Conservation (phyloP, 2,797 vertebrate genomes). For the Hydrocynus forskahlii region DNA sequence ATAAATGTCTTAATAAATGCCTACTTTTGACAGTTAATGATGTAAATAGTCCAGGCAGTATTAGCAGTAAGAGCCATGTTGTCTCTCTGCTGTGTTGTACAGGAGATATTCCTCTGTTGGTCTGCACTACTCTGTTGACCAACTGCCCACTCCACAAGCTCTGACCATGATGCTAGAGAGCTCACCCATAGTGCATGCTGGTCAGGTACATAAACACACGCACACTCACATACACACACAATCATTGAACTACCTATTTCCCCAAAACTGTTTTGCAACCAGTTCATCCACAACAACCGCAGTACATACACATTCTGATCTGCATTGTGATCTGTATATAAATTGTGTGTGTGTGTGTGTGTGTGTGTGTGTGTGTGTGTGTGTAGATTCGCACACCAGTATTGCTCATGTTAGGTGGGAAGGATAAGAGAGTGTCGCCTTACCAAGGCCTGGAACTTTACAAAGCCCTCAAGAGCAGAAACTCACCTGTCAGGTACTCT, state of each 20-base stretch:
- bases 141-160: conserved; percentile 74
- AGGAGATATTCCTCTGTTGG: conserved; percentile 85
- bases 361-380: conserved; percentile 29
- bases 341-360: background rate
- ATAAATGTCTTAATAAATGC: too few species aligned
- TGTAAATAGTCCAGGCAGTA: background rate
- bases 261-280: background rate
- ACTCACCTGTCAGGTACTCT: conserved; percentile 72
- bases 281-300: too few species aligned
- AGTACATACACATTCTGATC: background rate
- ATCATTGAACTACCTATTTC: background rate
- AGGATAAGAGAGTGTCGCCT: conserved; percentile 82
- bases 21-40: too few species aligned
- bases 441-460: conserved; percentile 85
- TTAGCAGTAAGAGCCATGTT: background rate
- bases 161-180: conserved; percentile 79
- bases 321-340: background rate
- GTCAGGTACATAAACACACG: conserved; percentile 70
- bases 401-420: conserved; percentile 82
- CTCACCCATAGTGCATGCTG: conserved; percentile 80
- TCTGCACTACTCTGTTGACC: conserved; percentile 77
- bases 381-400: conserved; percentile 78
- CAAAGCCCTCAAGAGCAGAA: conserved; percentile 79
- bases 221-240: background rate
- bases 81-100: background rate